These are phyloP conservation scores for Fistularia commersonii DNA, from an alignment of 2,797 vertebrate genomes.

Conservation along the genomic window DNA sequence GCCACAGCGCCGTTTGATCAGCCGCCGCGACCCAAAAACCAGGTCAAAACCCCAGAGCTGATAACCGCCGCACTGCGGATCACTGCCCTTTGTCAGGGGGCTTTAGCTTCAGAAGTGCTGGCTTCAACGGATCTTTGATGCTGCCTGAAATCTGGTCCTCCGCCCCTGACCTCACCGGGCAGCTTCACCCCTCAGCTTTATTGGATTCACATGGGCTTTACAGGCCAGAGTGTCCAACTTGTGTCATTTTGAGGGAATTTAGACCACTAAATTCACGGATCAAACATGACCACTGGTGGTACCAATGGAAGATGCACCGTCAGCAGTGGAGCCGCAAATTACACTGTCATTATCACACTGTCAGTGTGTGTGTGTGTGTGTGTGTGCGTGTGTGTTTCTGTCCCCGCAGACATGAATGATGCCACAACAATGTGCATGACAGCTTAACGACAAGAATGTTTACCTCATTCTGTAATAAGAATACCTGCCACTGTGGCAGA, in stretches of 20 bases:
- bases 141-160: conserved; percentile 42
- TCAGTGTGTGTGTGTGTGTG: too few relatives aligned
- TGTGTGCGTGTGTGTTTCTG: too few relatives aligned
- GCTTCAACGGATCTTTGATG: conserved; percentile 47
- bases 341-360: too few relatives aligned
- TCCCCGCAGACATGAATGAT: too few relatives aligned
- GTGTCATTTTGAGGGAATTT: conserved; percentile 8
- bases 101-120: conserved; percentile 51
- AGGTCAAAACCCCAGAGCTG: conserved; percentile 43
- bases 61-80: conserved; percentile 41
- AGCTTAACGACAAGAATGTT: too few relatives aligned
- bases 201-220: conserved; percentile 18
- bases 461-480: too few relatives aligned
- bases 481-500: too few relatives aligned
- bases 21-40: conserved; percentile 34
- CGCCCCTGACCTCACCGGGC: conserved; percentile 36
- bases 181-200: conserved; percentile 19
- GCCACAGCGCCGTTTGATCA: conserved; percentile 45
- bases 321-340: too few relatives aligned
- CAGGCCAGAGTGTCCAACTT: neutral
- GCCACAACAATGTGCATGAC: too few relatives aligned
- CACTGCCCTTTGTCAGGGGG: conserved; percentile 44
- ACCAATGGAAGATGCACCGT: neutral
- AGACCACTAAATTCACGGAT: conserved; percentile 2
- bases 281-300: neutral